Conservation (phyloP, 2,888 invertebrate species). For the Portevinia maculata region DNA sequence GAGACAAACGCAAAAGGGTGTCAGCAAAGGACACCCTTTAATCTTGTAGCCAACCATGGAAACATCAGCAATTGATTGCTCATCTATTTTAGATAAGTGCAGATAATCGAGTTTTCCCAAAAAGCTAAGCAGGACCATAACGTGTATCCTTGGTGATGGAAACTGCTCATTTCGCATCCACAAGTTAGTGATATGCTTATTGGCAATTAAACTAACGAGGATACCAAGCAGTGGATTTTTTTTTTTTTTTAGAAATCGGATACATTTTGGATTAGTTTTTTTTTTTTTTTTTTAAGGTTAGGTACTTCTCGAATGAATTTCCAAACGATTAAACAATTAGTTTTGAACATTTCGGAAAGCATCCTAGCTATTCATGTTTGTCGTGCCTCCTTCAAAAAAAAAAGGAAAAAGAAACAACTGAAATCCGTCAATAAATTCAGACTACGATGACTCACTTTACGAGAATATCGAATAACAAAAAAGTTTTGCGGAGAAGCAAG, state of each 20-base stretch:
- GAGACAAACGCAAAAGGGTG: slow-evolving; percentile 30
- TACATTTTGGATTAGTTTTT: slow-evolving; percentile 44
- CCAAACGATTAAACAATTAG: slow-evolving; percentile 61
- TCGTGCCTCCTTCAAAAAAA: slow-evolving; percentile 12
- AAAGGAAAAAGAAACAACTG: neutral
- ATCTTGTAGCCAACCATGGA: slow-evolving; percentile 2
- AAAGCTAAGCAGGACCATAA: neutral
- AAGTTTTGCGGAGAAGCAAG: neutral
- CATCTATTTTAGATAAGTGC: slow-evolving; percentile 39
- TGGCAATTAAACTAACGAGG: slow-evolving; percentile 38
- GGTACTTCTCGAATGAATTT: slow-evolving; percentile 21
- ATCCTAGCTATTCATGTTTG: slow-evolving; percentile 51
- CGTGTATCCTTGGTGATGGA: slow-evolving; percentile 32
- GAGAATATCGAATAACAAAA: slow-evolving; percentile 52
- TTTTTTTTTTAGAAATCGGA: slow-evolving; percentile 46
- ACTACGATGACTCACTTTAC: slow-evolving; percentile 16
- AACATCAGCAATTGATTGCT: slow-evolving; percentile 56
- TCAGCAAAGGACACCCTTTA: slow-evolving; percentile 30
- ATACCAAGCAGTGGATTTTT: neutral
- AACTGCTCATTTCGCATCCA: slow-evolving; percentile 34
- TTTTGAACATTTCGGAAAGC: slow-evolving; percentile 24
- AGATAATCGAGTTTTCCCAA: slow-evolving; percentile 24
- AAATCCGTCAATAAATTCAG: no score
- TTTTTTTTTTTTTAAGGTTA: slow-evolving; percentile 14
- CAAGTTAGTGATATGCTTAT: slow-evolving; percentile 49